A percentile compares a stretch with the other conserved stretches of the same genome.
These are phyloP conservation scores for Pangasius mekongensis DNA, from an alignment of 2,797 vertebrate genomes.

Conservation along the genomic window DNA sequence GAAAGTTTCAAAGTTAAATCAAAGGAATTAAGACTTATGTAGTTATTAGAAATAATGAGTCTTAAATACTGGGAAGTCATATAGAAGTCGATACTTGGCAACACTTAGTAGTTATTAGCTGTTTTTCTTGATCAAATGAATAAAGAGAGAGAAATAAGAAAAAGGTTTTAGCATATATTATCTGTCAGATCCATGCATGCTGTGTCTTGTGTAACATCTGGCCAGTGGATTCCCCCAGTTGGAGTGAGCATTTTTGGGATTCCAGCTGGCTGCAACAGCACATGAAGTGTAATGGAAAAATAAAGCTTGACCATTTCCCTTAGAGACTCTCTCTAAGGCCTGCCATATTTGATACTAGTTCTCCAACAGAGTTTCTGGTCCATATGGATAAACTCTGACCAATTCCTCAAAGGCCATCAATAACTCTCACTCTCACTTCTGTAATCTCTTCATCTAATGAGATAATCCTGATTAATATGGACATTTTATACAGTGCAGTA, in stretches of 20 bases:
- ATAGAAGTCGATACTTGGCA: not conserved
- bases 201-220: not conserved
- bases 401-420: not conserved
- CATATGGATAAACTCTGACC: not conserved
- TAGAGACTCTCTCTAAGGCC: not conserved
- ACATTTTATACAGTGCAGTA: not conserved
- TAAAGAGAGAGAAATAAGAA: not conserved
- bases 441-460: not conserved
- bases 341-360: not conserved
- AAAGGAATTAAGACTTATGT: not conserved
- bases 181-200: not conserved
- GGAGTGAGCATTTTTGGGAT: not conserved
- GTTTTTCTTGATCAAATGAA: not conserved
- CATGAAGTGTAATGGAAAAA: conserved; percentile 10
- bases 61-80: not conserved
- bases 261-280: conserved; percentile 8
- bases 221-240: conserved; percentile 4
- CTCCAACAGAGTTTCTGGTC: not conserved
- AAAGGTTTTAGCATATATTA: not conserved
- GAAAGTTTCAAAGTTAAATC: not conserved
- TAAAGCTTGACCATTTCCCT: conserved; percentile 8
- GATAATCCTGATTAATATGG: not conserved
- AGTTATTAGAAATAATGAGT: not conserved
- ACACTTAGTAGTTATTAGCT: not conserved
- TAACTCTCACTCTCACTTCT: not conserved